These are phyloP conservation scores for Ptilorrhoa leucosticta DNA, from an alignment of 2,113 vertebrate species.

Conservation along the genomic window DNA sequence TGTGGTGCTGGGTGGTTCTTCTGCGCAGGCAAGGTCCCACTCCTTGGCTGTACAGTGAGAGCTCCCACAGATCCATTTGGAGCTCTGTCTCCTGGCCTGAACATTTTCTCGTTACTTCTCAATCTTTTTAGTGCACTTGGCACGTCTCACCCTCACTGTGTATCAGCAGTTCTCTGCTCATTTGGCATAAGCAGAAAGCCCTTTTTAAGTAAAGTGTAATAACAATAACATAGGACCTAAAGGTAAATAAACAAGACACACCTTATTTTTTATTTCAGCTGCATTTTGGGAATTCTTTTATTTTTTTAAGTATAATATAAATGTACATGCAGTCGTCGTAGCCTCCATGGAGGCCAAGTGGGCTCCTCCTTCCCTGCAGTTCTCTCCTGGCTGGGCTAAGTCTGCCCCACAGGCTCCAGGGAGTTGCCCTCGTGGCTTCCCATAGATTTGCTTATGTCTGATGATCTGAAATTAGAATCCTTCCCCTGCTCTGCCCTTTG, in stretches of 20 bases:
- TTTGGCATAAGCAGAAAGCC: slow-evolving; percentile 6
- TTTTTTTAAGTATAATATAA: neutral
- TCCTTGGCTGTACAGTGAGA: neutral
- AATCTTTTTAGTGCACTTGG: neutral
- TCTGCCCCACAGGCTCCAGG: slow-evolving; percentile 17
- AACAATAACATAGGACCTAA: neutral
- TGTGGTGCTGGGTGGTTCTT: neutral
- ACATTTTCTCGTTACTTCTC: neutral
- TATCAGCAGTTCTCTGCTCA: neutral
- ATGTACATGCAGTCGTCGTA: fast-evolving
- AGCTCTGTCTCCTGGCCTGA: neutral
- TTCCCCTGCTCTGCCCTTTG: slow-evolving; percentile 14
- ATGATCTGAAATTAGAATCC: slow-evolving; percentile 50
- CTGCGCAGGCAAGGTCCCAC: neutral
- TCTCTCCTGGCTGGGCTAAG: neutral
- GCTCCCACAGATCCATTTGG: neutral
- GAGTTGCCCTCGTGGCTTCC: slow-evolving; percentile 29
- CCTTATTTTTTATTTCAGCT: neutral
- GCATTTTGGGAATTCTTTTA: neutral
- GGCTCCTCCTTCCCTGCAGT: neutral
- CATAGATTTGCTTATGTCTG: slow-evolving; percentile 43
- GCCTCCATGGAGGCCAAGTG: neutral
- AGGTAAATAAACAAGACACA: neutral
- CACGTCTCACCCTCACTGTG: neutral
- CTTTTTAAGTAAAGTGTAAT: neutral